Conservation (phyloP, 2,888 invertebrate species). For the Eupithecia subumbrata region DNA sequence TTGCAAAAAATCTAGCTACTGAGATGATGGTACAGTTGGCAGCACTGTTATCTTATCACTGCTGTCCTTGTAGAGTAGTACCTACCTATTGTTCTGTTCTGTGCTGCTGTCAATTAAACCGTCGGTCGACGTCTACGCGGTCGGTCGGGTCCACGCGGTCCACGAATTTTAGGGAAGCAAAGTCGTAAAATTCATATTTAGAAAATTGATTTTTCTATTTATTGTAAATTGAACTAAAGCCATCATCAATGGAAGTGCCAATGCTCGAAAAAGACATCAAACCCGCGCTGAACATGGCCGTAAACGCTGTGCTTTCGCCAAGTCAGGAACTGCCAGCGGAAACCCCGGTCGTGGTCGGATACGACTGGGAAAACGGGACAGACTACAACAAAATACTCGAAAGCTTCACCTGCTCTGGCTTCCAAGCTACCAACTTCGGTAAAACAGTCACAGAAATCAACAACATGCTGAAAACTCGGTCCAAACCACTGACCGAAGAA, state of each 20-base stretch:
- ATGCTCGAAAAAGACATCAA: constrained; percentile 58
- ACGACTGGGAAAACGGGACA: constrained; percentile 96
- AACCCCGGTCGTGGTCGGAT: constrained; percentile 90
- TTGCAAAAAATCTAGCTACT: no score
- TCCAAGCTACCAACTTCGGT: constrained; percentile 98
- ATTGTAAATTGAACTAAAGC: constrained; percentile 27
- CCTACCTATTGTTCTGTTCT: no score
- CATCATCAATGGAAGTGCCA: constrained; percentile 60
- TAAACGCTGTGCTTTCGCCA: constrained; percentile 88
- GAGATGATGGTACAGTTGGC: no score
- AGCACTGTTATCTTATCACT: no score
- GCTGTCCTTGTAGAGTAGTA: no score
- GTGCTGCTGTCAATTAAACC: no score
- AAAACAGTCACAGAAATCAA: constrained; percentile 95
- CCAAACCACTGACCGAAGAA: constrained; percentile 87
- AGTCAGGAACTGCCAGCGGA: constrained; percentile 87
- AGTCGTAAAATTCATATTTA: no score
- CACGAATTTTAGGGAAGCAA: no score
- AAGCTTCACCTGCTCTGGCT: constrained; percentile 92
- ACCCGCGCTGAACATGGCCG: constrained; percentile 81
- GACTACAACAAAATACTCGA: constrained; percentile 93
- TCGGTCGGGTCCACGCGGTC: no score
- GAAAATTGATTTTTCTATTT: not conserved
- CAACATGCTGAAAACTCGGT: constrained; percentile 93
- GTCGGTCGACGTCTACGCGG: no score